Evolutionary conservation across 2,797 vertebrate species (phyloP).

Genomic region (Enteromius radiatus): DNA sequence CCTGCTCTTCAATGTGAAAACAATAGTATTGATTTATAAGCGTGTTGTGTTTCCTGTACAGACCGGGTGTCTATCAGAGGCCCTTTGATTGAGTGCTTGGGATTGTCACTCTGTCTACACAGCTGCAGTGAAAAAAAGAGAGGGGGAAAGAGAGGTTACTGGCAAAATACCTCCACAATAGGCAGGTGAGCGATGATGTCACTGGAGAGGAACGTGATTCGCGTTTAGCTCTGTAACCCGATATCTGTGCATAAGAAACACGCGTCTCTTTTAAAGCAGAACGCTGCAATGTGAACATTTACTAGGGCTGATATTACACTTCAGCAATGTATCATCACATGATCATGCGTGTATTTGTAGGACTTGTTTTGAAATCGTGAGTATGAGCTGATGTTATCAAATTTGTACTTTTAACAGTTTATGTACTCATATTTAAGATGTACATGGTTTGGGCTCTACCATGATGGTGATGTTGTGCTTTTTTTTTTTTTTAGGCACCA

Average conservation of each 20-base stretch:
- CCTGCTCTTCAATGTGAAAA: conserved; percentile 71
- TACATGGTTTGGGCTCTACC: not conserved
- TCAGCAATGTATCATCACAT: conserved; percentile 1
- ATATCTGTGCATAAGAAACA: conserved; percentile 47
- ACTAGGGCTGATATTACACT: conserved; percentile 27
- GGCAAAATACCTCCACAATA: conserved; percentile 45
- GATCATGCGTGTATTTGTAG: not conserved
- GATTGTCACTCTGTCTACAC: conserved; percentile 71
- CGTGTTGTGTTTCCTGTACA: conserved; percentile 75
- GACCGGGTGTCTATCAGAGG: conserved; percentile 71
- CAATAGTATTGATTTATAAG: conserved; percentile 75
- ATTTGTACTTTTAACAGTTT: not conserved
- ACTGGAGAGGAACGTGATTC: conserved; percentile 52
- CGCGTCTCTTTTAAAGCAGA: conserved; percentile 25
- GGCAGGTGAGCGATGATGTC: conserved; percentile 65
- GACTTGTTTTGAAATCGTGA: not conserved
- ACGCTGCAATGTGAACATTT: conserved; percentile 25
- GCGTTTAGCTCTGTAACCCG: conserved; percentile 48
- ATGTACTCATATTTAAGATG: not conserved
- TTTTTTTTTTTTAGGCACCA: not conserved
- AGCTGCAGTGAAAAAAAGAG: conserved; percentile 47
- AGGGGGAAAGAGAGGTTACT: not conserved
- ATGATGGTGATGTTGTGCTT: not conserved
- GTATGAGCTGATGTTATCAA: not conserved
- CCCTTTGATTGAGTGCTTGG: conserved; percentile 68